Conservation (phyloP, 2,888 invertebrate genomes). For the Odontomyia ornata region DNA sequence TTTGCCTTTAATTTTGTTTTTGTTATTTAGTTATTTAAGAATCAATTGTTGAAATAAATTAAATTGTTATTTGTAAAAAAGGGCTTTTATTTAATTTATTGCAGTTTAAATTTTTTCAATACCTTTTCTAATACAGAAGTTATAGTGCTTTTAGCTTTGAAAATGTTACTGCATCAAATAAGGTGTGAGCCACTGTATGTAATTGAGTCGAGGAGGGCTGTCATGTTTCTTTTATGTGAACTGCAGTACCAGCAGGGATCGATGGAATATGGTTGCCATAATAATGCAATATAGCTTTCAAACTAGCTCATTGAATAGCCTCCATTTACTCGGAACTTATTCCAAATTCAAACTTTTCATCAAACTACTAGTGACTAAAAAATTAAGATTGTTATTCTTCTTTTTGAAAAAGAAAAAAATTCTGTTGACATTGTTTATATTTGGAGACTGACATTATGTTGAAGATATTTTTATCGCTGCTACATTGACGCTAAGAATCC, state of each 20-base stretch:
- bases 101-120: no score
- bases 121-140: no score
- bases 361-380: neutral
- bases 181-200: no score
- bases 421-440: neutral
- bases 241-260: neutral
- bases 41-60: no score
- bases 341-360: no score
- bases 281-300: neutral
- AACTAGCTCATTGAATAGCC: neutral
- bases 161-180: no score
- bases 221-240: neutral
- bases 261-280: neutral
- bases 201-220: conserved; percentile 9
- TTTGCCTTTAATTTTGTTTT: no score
- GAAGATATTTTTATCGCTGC: neutral
- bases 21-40: no score
- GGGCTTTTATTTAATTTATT: no score
- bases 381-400: neutral
- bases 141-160: no score
- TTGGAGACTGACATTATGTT: no score
- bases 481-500: neutral
- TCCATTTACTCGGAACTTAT: neutral
- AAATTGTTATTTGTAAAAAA: no score
- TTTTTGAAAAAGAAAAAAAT: neutral